A percentile compares a stretch with the other conserved stretches of the same genome.
Conservation (phyloP, 2,888 invertebrate genomes). For the Orthosia gothica region DNA sequence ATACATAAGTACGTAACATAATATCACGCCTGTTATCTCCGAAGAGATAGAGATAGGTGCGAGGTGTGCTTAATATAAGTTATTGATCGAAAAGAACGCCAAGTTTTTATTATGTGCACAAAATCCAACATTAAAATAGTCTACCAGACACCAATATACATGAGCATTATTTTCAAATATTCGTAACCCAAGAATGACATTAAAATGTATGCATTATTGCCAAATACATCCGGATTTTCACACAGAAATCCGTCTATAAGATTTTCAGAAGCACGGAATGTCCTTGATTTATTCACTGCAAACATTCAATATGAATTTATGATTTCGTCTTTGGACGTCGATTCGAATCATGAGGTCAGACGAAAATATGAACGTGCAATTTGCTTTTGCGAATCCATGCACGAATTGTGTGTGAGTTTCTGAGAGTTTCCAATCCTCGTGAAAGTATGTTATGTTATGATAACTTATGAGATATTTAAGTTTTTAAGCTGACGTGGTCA, state of each 20-base stretch:
- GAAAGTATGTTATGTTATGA: background rate
- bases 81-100: background rate
- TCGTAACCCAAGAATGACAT: slow-evolving; percentile 1
- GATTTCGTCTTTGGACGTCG: slow-evolving; percentile 25
- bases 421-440: background rate
- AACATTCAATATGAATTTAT: slow-evolving; percentile 42
- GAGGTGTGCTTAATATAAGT: background rate
- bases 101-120: background rate
- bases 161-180: background rate
- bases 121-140: background rate
- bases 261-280: slow-evolving; percentile 23
- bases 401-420: background rate
- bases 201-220: slow-evolving; percentile 3
- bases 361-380: background rate
- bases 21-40: too few species aligned
- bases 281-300: slow-evolving; percentile 27
- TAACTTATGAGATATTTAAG: too few species aligned
- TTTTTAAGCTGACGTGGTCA: too few species aligned
- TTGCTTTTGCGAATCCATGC: background rate
- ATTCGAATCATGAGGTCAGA: slow-evolving; percentile 11
- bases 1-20: background rate
- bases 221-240: background rate
- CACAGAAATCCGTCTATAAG: slow-evolving; percentile 16
- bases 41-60: too few species aligned
- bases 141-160: background rate